These are phyloP conservation scores for Azemiops feae DNA, from an alignment of 2,113 vertebrate genomes.

Conservation along the genomic window DNA sequence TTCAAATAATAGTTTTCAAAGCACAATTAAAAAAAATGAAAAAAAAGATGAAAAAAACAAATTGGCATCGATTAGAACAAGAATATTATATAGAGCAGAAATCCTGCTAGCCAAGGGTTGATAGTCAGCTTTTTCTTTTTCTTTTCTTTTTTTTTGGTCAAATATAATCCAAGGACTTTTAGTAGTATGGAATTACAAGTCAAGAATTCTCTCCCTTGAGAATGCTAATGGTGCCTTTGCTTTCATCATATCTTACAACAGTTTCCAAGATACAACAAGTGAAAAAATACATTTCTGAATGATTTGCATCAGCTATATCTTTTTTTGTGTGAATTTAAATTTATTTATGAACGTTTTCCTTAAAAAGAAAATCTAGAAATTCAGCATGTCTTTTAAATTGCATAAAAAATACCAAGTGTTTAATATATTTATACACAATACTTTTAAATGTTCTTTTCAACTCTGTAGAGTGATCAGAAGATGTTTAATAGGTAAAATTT, in stretches of 20 bases:
- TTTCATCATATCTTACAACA: background rate
- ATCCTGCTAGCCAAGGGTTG: background rate
- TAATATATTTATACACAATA: background rate
- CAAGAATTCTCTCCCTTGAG: background rate
- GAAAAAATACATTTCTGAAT: slow-evolving; percentile 22
- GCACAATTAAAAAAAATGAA: background rate
- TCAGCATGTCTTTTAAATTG: background rate
- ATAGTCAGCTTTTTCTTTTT: background rate
- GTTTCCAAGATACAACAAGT: slow-evolving; percentile 3
- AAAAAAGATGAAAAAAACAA: background rate
- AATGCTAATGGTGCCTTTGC: slow-evolving; percentile 11
- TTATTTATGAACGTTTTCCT: background rate
- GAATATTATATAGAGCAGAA: background rate
- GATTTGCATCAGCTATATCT: slow-evolving; percentile 6
- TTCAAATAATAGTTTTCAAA: background rate
- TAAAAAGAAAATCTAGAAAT: background rate
- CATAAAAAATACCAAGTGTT: background rate
- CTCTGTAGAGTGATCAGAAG: background rate
- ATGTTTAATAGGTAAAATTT: background rate
- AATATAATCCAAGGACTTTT: background rate
- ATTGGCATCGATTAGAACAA: background rate
- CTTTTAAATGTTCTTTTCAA: background rate
- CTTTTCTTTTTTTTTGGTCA: background rate
- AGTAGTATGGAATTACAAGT: background rate
- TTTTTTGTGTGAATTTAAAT: background rate